Evolutionary conservation across 1,140 invertebrate genomes (phyloP), one percentile per base, ranked within the genome.

Genomic region (Drosophila nigrodunni): DNA sequence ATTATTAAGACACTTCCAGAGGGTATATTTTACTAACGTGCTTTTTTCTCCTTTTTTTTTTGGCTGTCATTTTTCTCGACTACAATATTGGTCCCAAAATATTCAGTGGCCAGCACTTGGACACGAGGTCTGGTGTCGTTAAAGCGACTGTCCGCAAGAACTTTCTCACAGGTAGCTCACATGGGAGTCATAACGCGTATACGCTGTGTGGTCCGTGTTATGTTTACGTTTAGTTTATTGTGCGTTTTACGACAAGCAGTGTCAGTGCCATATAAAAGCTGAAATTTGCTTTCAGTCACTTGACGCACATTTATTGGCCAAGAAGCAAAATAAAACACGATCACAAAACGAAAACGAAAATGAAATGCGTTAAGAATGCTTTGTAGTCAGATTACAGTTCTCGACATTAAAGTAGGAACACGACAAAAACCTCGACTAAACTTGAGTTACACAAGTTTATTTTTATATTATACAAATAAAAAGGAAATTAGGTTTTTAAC

Each of bases 181-280:
- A 39, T 64, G 80, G 83, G 85, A 65, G 74, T 68, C 71, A 76
- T 88, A 78, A 88, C 80, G 83, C 68, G 25, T 30, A 87, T 87
- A 88, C 83, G 83, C 83, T 61, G 59, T 61, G 79, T 87, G 69
- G 72, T 58, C 52, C 78, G 57, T 62, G 66, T 25, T 46, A 60
- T 82, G 75, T 83, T 83, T 73, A 81, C 80, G 80, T 78, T 88
- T 85, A 70, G 86, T 88, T 88, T 88, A 88, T 88, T 83, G 85
- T 89, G 71, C 46, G 62, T 77, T 89, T 89, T 89, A 88, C 85
- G 85, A 88, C 85, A 71, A 74, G 64, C 82, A 83, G 85, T 89
- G 74, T 78, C 50, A 35, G 30, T 49, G 61, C 75, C 75, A 77
- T 78, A 90, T 87, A 90, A 85, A 89, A 15, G 47, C 13, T 55